A percentile compares a stretch with the other conserved stretches of the same genome.
phyloP scores from a whole-genome alignment of 2,797 vertebrate species.

The Falco naumanni region DNA sequence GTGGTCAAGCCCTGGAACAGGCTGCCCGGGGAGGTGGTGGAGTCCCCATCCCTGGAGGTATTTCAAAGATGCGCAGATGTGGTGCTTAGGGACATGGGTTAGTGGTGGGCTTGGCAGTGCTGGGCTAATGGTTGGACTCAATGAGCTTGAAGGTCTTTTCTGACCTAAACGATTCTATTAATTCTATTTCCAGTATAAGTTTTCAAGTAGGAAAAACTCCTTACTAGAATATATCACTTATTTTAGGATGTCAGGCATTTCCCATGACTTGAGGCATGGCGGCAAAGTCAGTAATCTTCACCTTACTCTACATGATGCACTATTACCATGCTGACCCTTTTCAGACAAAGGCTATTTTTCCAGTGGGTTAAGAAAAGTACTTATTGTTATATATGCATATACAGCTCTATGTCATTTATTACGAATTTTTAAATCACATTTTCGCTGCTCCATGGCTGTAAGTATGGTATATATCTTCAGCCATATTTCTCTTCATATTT shows the following conservation, averaged over 20 bases:
- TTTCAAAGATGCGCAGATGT: too few species aligned
- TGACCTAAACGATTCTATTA: too few species aligned
- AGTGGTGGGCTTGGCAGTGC: too few species aligned
- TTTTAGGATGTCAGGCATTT: not conserved
- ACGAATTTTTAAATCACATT: not conserved
- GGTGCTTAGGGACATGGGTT: too few species aligned
- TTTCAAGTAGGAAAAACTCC: not conserved
- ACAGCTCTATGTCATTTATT: not conserved
- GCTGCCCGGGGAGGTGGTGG: too few species aligned
- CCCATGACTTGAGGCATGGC: not conserved
- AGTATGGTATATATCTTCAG: not conserved
- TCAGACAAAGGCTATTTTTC: not conserved
- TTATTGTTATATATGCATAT: not conserved
- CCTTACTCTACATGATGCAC: not conserved
- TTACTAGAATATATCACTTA: rapidly evolving
- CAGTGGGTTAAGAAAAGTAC: not conserved
- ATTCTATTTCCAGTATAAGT: not conserved
- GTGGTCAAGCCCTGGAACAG: too few species aligned
- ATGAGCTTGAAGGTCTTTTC: too few species aligned
- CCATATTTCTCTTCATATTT: not conserved
- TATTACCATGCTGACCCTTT: rapidly evolving
- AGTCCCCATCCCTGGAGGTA: too few species aligned
- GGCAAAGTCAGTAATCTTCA: not conserved
- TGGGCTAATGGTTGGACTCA: too few species aligned
- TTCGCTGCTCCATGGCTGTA: not conserved